Percentiles rank a stretch among this genome's conserved stretches.
phyloP scores from a whole-genome alignment of 2,888 invertebrate species.

The Empis stercorea region DNA sequence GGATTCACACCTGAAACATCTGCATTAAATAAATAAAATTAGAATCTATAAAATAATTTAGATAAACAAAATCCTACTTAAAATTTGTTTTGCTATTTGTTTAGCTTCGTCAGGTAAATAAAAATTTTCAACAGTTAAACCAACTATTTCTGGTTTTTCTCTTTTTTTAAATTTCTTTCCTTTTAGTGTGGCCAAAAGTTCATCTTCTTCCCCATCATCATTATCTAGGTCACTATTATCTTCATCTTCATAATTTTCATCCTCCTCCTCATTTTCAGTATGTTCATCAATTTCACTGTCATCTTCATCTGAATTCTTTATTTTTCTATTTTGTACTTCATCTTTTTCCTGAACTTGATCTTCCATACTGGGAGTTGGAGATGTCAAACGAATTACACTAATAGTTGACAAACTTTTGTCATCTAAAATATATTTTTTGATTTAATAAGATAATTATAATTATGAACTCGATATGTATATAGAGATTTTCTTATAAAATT shows the following conservation, averaged over 20 bases:
- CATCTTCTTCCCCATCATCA: constrained; percentile 41
- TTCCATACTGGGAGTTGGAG: constrained; percentile 35
- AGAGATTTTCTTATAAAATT: no score
- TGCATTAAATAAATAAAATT: constrained; percentile 16
- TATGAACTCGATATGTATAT: no score
- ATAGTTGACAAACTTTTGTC: constrained; percentile 46
- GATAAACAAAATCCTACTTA: not conserved
- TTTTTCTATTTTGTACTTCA: constrained; percentile 6
- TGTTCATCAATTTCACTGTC: constrained; percentile 15
- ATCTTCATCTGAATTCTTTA: constrained; percentile 14
- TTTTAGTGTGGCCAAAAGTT: constrained; percentile 16
- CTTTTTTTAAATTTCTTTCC: constrained; percentile 9
- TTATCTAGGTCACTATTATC: constrained; percentile 43
- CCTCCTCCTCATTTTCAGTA: constrained; percentile 17
- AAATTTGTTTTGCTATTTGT: constrained; percentile 27
- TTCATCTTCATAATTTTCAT: constrained; percentile 32
- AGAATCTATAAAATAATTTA: not conserved
- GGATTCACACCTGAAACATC: constrained; percentile 31
- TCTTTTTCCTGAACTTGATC: constrained; percentile 26
- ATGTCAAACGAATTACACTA: constrained; percentile 46
- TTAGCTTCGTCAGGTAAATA: constrained; percentile 40
- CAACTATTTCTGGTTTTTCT: constrained; percentile 41
- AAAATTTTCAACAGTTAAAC: constrained; percentile 52
- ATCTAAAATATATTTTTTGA: constrained; percentile 18
- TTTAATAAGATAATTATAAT: not conserved